A percentile compares a stretch with the other conserved stretches of the same genome.
These are phyloP conservation scores for Whitmania pigra DNA, from an alignment of 1,140 invertebrate species.

Conservation along the genomic window DNA sequence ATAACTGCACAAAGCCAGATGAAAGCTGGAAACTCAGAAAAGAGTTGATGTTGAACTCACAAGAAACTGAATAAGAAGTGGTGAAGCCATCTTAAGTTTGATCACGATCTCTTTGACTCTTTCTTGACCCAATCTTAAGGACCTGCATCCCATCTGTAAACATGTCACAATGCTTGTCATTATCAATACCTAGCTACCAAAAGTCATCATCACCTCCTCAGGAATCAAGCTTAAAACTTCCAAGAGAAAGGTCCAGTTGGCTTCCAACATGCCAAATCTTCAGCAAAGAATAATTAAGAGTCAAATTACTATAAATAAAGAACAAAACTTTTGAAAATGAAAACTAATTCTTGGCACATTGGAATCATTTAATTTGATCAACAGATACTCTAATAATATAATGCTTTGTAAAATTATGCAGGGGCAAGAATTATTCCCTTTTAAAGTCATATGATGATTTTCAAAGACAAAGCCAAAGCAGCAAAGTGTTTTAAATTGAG, in stretches of 20 bases:
- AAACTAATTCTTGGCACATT: not conserved
- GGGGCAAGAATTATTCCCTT: too few relatives aligned
- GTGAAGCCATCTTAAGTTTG: slow-evolving; percentile 51
- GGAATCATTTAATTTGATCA: too few relatives aligned
- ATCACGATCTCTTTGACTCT: slow-evolving; percentile 65
- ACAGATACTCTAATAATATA: too few relatives aligned
- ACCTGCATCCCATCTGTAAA: slow-evolving; percentile 48
- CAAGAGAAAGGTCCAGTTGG: slow-evolving; percentile 51
- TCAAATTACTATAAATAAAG: slow-evolving; percentile 21
- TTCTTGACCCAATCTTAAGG: slow-evolving; percentile 75
- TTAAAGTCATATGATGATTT: too few relatives aligned
- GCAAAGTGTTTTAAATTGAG: too few relatives aligned
- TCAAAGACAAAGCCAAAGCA: too few relatives aligned
- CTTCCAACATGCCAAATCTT: slow-evolving; percentile 38
- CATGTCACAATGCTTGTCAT: too few relatives aligned
- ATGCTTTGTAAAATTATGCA: too few relatives aligned
- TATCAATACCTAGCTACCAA: too few relatives aligned
- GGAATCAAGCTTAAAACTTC: slow-evolving; percentile 85
- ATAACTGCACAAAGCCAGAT: too few relatives aligned
- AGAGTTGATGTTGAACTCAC: slow-evolving; percentile 40
- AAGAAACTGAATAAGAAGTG: slow-evolving; percentile 56
- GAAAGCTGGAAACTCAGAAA: too few relatives aligned
- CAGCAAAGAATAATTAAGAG: not conserved
- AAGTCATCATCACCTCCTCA: slow-evolving; percentile 63
- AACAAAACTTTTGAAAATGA: slow-evolving; percentile 20